Percentiles rank a stretch among this genome's conserved stretches.
These are phyloP conservation scores for Oreotrochilus melanogaster DNA, from an alignment of 2,113 vertebrate genomes.

Conservation along the genomic window DNA sequence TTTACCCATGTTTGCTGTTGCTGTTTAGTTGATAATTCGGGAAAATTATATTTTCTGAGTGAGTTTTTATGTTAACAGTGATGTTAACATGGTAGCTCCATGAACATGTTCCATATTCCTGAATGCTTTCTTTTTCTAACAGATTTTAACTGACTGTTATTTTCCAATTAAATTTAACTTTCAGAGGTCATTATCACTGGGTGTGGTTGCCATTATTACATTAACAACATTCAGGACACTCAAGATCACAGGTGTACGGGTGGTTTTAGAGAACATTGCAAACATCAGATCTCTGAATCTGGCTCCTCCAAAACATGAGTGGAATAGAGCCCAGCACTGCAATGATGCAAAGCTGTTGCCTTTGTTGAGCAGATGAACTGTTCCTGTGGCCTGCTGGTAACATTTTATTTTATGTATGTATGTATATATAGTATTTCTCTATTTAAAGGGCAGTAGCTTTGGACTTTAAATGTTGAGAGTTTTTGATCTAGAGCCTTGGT, in stretches of 20 bases:
- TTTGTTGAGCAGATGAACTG: neutral
- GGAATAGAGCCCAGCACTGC: neutral
- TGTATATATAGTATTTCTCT: neutral
- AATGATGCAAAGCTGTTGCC: neutral
- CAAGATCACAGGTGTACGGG: neutral
- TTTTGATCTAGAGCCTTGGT: neutral
- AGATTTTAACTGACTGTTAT: neutral
- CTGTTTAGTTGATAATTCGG: neutral
- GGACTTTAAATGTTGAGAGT: neutral
- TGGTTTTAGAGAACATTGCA: neutral
- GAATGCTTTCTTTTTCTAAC: neutral
- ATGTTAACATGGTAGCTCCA: neutral
- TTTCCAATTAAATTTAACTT: neutral
- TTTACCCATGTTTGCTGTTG: neutral
- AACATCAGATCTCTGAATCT: neutral
- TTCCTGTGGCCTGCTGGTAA: neutral
- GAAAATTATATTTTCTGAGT: neutral
- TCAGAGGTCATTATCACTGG: neutral
- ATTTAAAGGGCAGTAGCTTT: neutral
- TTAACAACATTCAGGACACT: neutral
- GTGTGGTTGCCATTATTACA: neutral
- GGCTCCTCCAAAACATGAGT: neutral
- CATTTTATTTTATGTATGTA: neutral
- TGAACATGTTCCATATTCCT: neutral
- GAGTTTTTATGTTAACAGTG: neutral